Base-by-base conservation (phyloP, 2,888 invertebrate genomes). In the Ophioninae sp. region DNA sequence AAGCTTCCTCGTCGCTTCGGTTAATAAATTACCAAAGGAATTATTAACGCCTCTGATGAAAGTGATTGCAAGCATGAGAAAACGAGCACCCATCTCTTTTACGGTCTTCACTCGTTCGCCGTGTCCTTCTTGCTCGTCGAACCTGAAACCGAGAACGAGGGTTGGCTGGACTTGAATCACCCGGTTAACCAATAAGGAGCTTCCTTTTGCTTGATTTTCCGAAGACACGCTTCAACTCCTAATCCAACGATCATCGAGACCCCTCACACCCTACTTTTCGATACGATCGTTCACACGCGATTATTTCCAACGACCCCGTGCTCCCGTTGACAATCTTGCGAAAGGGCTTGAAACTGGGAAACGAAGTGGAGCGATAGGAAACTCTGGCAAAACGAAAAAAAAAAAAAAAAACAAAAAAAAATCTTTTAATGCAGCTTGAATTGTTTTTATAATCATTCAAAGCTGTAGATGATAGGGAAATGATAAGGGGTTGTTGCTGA, bases 41-140 rank as follows among this genome's bases (percentile, higher is more conserved):
- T 93, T 92, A 93, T 88, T 90, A 87, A 90, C 91, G 90, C 88
- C 85, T 39, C 51, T 90, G 91, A 91, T 92, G 89, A 91, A 92
- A 91, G 91, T 87, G 85, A n/a, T 79, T 85, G 37, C 56, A 22
- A 44, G 58, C 44, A 30, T 63, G 74, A 67, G n/a, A 69, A 61
- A 2, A 68, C 67, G 10, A n/a, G 44, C 65, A 69, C 51, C 22
- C 37, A 51, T 44, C 22, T 71, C 71, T 64, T 13, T 41, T 10
- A 41, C 41, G 41, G 41, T 8, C 41, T 13, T 23, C 61, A 13
- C 17, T 39, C 67, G 23, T 22, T 37, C 68, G 56, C n/a, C 69
- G 23, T 20, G 37, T 41, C 65, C 71, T 75, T 74, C 59, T 74
- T 71, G 84, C 82, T 78, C 76, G 81, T 61, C 37, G 77, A 77